Percentiles rank a stretch among this genome's conserved stretches.
Conservation (phyloP, 2,797 vertebrate species). For the Sitta carolinensis region DNA sequence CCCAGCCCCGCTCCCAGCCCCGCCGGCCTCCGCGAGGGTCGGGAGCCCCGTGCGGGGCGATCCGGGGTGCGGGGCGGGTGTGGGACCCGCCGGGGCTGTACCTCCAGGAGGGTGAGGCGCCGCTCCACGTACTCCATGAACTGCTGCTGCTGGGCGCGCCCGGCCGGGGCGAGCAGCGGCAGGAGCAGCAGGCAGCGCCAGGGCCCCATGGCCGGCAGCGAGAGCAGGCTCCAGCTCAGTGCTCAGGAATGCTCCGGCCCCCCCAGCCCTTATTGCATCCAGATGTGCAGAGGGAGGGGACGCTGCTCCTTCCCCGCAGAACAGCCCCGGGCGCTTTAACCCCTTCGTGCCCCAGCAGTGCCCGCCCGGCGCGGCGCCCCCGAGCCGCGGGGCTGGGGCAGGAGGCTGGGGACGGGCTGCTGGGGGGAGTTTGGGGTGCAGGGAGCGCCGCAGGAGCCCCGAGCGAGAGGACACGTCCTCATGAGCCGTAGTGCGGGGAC, state of each 20-base stretch:
- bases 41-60: fast-evolving
- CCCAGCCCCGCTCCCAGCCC: neutral
- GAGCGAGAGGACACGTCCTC: fast-evolving
- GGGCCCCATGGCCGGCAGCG: constrained; percentile 70
- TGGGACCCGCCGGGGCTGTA: constrained; percentile 68
- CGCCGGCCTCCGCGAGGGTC: fast-evolving
- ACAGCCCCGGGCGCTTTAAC: constrained; percentile 36
- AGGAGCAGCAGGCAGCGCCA: constrained; percentile 75
- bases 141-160: constrained; percentile 82
- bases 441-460: neutral
- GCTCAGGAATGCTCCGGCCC: constrained; percentile 78
- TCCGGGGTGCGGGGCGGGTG: neutral
- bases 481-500: neutral
- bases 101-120: constrained; percentile 90
- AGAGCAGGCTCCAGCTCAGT: constrained; percentile 72
- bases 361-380: neutral
- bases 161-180: constrained; percentile 72
- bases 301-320: neutral
- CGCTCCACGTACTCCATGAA: constrained; percentile 96
- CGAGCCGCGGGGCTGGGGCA: neutral
- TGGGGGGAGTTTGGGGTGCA: neutral
- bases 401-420: neutral
- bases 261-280: constrained; percentile 64
- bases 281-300: constrained; percentile 62
- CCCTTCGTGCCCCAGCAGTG: constrained; percentile 1